Conservation (phyloP, 2,888 invertebrate species). For the Dasysyrphus tricinctus region DNA sequence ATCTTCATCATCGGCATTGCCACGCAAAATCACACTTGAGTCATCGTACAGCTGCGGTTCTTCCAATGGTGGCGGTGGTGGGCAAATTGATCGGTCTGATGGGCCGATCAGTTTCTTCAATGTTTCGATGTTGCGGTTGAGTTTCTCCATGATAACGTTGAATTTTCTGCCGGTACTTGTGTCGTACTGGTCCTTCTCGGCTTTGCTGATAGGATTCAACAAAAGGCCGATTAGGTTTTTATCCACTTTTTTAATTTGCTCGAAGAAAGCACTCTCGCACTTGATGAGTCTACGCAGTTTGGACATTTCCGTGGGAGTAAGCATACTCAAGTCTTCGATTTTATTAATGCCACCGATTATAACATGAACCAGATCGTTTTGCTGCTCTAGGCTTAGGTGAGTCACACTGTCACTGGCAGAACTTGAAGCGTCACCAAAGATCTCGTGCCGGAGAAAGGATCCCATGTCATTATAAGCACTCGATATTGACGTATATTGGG, state of each 20-base stretch:
- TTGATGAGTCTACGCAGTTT: conserved; percentile 79
- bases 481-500: conserved; percentile 30
- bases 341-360: conserved; percentile 81
- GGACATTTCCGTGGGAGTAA: conserved; percentile 78
- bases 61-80: background rate
- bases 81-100: conserved; percentile 30
- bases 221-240: conserved; percentile 81
- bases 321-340: conserved; percentile 79
- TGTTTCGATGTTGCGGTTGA: conserved; percentile 81
- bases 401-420: background rate
- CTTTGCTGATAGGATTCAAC: conserved; percentile 80
- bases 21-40: conserved; percentile 47
- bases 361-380: conserved; percentile 74
- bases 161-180: conserved; percentile 70
- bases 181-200: conserved; percentile 77
- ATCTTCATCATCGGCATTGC: conserved; percentile 51
- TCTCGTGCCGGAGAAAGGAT: conserved; percentile 26
- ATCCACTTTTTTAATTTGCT: conserved; percentile 81
- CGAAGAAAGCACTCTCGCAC: conserved; percentile 80
- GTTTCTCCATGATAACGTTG: conserved; percentile 80
- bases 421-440: conserved; percentile 40
- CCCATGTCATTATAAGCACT: conserved; percentile 54
- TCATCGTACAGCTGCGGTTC: conserved; percentile 43
- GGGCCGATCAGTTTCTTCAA: conserved; percentile 81
- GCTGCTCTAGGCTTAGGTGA: conserved; percentile 14